A percentile compares a stretch with the other conserved stretches of the same genome.
phyloP scores from a whole-genome alignment of 2,113 vertebrate genomes.

The Manacus vitellinus region DNA sequence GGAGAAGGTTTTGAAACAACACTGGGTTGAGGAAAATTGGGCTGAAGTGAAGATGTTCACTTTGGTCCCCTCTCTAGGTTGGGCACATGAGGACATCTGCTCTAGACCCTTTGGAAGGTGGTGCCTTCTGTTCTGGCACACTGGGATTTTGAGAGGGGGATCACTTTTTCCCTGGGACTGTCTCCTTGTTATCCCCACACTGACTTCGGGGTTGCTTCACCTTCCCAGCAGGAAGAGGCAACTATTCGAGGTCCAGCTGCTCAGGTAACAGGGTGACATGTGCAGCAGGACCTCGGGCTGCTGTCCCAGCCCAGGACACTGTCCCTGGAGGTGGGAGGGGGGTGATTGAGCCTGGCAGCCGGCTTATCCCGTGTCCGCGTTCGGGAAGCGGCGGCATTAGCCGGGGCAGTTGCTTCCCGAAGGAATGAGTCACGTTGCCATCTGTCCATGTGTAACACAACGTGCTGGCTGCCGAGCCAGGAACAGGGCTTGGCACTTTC shows the following conservation, averaged over 20 bases:
- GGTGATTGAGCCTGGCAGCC: not conserved
- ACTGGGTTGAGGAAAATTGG: not conserved
- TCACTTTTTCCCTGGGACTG: not conserved
- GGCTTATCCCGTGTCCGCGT: fast-evolving
- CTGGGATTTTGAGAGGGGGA: not conserved
- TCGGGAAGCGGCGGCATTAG: not conserved
- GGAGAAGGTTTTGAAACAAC: not conserved
- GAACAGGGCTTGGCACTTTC: not conserved
- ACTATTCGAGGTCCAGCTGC: not conserved
- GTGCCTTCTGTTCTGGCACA: not conserved
- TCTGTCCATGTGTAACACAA: not conserved
- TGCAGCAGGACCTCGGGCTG: not conserved
- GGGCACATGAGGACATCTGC: not conserved
- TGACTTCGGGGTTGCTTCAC: not conserved
- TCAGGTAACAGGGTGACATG: fast-evolving
- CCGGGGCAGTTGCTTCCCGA: not conserved
- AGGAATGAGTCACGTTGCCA: not conserved
- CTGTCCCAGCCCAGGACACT: not conserved
- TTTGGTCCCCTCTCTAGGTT: not conserved
- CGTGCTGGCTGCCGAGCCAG: not conserved
- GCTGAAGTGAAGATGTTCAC: not conserved
- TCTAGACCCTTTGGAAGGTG: not conserved
- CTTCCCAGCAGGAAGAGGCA: not conserved
- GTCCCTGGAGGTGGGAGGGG: not conserved
- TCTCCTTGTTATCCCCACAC: not conserved